These are phyloP conservation scores for Ptyas mucosa DNA, from an alignment of 2,113 vertebrate species.

Conservation along the genomic window DNA sequence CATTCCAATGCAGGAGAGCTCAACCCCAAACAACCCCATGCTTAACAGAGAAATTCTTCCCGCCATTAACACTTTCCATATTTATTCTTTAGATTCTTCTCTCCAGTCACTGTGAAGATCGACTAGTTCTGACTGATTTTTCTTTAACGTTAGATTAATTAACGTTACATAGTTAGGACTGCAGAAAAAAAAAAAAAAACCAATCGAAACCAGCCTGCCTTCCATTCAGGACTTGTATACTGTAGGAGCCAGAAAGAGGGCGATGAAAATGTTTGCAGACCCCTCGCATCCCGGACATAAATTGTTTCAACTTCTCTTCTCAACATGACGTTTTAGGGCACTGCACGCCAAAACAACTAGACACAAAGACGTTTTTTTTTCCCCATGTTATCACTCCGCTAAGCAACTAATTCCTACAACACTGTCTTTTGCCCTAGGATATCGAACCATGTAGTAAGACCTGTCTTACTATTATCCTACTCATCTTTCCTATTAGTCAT, in stretches of 20 bases:
- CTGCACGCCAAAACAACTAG: too few relatives aligned
- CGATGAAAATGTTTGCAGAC: too few relatives aligned
- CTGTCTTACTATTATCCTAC: not conserved
- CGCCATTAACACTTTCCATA: not conserved
- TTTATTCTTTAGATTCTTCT: not conserved
- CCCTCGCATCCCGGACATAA: too few relatives aligned
- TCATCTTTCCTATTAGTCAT: not conserved
- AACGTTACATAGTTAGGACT: too few relatives aligned
- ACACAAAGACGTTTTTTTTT: too few relatives aligned
- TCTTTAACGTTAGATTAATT: not conserved
- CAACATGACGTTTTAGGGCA: too few relatives aligned
- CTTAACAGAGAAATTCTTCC: constrained; percentile 6
- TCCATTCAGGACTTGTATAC: too few relatives aligned
- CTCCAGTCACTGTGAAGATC: not conserved
- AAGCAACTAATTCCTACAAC: not conserved
- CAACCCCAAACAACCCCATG: not conserved
- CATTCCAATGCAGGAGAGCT: not conserved
- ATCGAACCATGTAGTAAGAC: not conserved
- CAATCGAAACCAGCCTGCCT: too few relatives aligned
- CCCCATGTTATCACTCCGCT: not conserved
- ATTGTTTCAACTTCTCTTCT: too few relatives aligned
- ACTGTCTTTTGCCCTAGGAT: not conserved
- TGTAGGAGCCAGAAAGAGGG: too few relatives aligned
- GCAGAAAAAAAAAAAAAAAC: too few relatives aligned
- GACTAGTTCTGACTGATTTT: not conserved